Percentiles rank a stretch among this genome's conserved stretches.
These are phyloP conservation scores for Urocolius indicus DNA, from an alignment of 2,113 vertebrate genomes.

Conservation along the genomic window DNA sequence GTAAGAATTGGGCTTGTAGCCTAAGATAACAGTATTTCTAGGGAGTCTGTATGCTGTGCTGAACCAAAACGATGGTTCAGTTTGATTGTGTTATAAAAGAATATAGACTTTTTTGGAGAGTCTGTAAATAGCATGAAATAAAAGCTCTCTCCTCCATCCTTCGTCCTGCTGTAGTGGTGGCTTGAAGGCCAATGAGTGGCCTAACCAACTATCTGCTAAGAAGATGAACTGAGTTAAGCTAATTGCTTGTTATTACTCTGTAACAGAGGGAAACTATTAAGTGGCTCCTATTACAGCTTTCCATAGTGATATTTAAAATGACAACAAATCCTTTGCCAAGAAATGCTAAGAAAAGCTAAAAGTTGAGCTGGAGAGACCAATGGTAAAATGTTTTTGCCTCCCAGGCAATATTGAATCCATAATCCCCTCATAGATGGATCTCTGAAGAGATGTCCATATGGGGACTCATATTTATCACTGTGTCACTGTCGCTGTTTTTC, in stretches of 20 bases:
- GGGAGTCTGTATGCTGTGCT: not conserved
- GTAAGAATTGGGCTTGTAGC: not conserved
- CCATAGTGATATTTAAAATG: slow-evolving; percentile 29
- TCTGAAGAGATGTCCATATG: not conserved
- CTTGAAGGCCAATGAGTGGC: not conserved
- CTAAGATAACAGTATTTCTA: slow-evolving; percentile 14
- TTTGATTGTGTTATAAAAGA: not conserved
- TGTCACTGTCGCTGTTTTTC: not conserved
- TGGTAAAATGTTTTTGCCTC: not conserved
- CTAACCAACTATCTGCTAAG: slow-evolving; percentile 5
- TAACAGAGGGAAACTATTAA: slow-evolving; percentile 56
- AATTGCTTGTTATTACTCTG: not conserved
- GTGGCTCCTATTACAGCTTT: slow-evolving; percentile 27
- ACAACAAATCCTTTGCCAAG: slow-evolving; percentile 33
- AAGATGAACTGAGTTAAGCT: slow-evolving; percentile 30
- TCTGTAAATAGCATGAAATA: not conserved
- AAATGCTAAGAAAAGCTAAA: slow-evolving; percentile 18
- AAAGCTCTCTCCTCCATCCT: not conserved
- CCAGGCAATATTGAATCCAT: not conserved
- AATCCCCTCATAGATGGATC: not conserved
- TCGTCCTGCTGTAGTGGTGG: not conserved
- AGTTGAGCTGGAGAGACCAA: not conserved
- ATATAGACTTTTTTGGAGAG: not conserved
- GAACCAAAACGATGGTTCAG: not conserved
- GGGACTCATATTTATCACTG: not conserved